Conservation (phyloP, 2,888 invertebrate genomes). For the Brachylomia viminalis region DNA sequence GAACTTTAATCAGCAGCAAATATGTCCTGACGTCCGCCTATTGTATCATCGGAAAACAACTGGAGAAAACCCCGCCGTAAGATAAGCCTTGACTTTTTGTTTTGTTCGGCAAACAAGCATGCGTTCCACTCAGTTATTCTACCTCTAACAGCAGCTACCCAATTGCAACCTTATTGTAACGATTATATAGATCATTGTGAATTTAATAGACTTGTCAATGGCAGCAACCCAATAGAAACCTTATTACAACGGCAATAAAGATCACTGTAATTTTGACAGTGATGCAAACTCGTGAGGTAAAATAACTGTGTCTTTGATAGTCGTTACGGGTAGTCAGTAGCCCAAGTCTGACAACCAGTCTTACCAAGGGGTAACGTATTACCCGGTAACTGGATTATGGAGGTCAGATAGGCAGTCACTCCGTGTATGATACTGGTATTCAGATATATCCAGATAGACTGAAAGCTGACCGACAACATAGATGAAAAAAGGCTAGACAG, state of each 20-base stretch:
- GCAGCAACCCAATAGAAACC: too few species aligned
- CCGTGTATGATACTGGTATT: neutral
- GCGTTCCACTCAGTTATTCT: too few species aligned
- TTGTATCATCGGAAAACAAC: neutral
- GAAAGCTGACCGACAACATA: neutral
- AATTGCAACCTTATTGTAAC: too few species aligned
- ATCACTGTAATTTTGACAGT: too few species aligned
- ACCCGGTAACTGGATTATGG: too few species aligned
- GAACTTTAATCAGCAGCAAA: slow-evolving; percentile 25
- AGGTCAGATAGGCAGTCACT: neutral
- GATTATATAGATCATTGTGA: too few species aligned
- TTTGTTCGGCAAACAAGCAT: neutral
- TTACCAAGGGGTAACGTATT: too few species aligned
- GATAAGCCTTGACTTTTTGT: neutral
- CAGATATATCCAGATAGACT: neutral
- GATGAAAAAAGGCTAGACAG: neutral
- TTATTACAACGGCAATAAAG: too few species aligned
- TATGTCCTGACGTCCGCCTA: slow-evolving; percentile 13
- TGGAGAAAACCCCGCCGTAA: slow-evolving; percentile 16
- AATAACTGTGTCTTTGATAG: neutral
- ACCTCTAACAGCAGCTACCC: too few species aligned
- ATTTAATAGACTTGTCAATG: too few species aligned
- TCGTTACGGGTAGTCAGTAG: neutral
- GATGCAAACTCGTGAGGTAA: too few species aligned
- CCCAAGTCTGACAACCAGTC: neutral